Conservation (phyloP, 2,888 invertebrate genomes). For the Malachius bipustulatus region DNA sequence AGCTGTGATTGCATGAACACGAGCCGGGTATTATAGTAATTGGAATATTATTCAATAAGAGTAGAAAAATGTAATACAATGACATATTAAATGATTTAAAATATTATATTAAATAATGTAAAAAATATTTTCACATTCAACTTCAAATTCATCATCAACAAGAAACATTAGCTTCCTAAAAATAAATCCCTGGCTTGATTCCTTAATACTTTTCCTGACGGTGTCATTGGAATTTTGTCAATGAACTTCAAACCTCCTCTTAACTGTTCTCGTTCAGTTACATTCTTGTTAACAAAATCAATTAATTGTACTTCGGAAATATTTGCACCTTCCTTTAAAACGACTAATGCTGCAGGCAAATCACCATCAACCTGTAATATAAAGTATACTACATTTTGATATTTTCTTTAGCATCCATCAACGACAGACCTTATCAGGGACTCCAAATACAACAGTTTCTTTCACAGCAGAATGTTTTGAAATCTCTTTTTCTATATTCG, state of each 20-base stretch:
- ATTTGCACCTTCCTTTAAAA: conserved; percentile 10
- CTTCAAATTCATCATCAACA: too few species aligned
- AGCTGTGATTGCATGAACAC: too few species aligned
- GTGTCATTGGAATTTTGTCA: conserved; percentile 13
- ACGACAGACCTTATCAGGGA: conserved; percentile 22
- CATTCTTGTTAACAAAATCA: conserved; percentile 13
- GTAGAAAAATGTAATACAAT: too few species aligned
- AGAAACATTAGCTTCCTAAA: conserved; percentile 4
- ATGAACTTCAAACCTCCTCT: conserved; percentile 16
- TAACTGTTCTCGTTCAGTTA: conserved; percentile 15
- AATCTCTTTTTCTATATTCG: conserved; percentile 23
- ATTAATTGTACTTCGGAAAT: conserved; percentile 9
- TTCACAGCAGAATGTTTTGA: conserved; percentile 23
- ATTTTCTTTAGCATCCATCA: too few species aligned
- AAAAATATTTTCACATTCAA: too few species aligned
- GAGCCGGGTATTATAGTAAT: too few species aligned
- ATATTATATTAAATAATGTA: too few species aligned
- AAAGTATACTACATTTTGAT: too few species aligned
- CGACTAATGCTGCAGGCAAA: conserved; percentile 20
- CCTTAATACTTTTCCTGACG: conserved; percentile 14
- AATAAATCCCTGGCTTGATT: conserved; percentile 5
- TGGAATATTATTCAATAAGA: too few species aligned
- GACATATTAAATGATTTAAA: too few species aligned
- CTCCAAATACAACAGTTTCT: conserved; percentile 25
- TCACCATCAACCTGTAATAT: conserved; percentile 21